Conservation (phyloP, 2,113 vertebrate genomes). For the Callopanchax toddi region DNA sequence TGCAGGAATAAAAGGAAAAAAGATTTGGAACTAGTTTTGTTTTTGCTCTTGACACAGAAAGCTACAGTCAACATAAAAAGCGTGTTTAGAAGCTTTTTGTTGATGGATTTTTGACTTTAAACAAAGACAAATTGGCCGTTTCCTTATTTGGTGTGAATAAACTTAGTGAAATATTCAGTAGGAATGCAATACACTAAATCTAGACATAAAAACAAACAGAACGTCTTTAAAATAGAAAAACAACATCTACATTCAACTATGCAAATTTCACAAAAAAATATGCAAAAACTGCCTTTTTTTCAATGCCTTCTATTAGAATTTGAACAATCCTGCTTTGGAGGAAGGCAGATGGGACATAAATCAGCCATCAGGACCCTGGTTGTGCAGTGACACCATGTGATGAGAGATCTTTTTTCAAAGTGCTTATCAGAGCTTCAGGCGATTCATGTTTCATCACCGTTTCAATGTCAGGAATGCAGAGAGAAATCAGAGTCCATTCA, state of each 20-base stretch:
- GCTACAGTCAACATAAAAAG: neutral
- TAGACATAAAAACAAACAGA: no score
- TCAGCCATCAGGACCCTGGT: slow-evolving; percentile 43
- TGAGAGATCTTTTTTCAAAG: slow-evolving; percentile 42
- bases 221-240: no score
- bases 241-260: no score
- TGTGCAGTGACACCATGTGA: slow-evolving; percentile 28
- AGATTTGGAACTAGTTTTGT: neutral
- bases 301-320: slow-evolving; percentile 23
- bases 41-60: neutral
- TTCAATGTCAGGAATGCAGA: slow-evolving; percentile 32
- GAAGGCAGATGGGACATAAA: slow-evolving; percentile 56
- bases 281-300: neutral
- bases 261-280: no score
- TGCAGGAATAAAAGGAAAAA: neutral
- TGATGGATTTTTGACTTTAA: neutral
- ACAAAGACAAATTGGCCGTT: neutral
- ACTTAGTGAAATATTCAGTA: no score
- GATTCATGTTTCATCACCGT: slow-evolving; percentile 53
- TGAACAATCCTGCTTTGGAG: slow-evolving; percentile 27
- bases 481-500: slow-evolving; percentile 30
- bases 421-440: slow-evolving; percentile 22
- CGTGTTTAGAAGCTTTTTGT: neutral
- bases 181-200: no score
- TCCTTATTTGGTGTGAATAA: neutral